Conservation (phyloP, 2,113 vertebrate species). For the Cathartes aura region DNA sequence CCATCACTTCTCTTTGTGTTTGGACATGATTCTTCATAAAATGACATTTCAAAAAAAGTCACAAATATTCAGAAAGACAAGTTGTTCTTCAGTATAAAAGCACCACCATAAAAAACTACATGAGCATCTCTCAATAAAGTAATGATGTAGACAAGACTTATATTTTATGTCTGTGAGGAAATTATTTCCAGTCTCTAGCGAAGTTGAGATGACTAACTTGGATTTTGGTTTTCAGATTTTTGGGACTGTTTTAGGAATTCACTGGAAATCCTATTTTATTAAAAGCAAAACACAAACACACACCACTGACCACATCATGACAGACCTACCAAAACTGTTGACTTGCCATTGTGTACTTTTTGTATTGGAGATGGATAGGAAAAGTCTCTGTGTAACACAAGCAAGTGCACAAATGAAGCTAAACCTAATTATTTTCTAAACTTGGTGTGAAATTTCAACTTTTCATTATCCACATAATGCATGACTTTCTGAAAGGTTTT, state of each 20-base stretch:
- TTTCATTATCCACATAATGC: background rate
- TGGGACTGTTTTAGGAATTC: background rate
- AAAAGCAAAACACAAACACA: background rate
- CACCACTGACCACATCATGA: background rate
- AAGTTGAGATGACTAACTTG: background rate
- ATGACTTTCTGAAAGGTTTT: background rate
- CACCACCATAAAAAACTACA: background rate
- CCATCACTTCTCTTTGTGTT: rapidly evolving
- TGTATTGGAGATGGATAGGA: background rate
- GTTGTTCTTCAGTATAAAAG: background rate
- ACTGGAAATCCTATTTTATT: background rate
- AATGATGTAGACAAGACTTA: background rate
- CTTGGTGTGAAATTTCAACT: background rate
- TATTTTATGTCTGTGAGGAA: background rate
- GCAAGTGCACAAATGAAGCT: background rate
- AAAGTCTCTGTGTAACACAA: background rate
- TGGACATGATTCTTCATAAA: background rate
- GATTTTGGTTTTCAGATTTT: background rate
- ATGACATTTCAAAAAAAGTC: background rate
- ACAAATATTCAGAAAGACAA: background rate
- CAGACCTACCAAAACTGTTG: background rate
- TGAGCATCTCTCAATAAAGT: background rate
- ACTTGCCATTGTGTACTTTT: background rate
- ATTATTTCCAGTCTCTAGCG: background rate
- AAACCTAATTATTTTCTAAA: background rate